Evolutionary conservation across 2,113 vertebrate genomes (phyloP).

Genomic region (Cyphomyrus plagiostoma): DNA sequence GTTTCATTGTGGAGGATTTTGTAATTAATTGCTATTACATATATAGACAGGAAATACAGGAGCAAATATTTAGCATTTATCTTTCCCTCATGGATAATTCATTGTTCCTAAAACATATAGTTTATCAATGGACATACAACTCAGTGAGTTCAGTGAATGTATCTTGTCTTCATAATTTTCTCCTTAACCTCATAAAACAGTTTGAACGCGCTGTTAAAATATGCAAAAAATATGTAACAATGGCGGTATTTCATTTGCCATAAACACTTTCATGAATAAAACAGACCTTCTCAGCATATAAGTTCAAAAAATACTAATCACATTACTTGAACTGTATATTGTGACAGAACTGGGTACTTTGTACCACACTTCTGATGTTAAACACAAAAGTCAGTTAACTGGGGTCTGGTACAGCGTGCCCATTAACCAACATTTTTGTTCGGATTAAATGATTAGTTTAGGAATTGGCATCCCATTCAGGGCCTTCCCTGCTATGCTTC

Average conservation of each 20-base stretch:
- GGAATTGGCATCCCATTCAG: neutral
- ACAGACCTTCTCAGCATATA: neutral
- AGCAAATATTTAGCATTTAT: neutral
- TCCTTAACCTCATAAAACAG: neutral
- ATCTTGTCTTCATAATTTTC: neutral
- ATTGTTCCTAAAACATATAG: constrained; percentile 2
- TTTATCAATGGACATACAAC: neutral
- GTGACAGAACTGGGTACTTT: neutral
- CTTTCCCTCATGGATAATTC: neutral
- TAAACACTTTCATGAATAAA: neutral
- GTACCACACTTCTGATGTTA: neutral
- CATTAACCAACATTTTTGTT: neutral
- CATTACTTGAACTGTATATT: neutral
- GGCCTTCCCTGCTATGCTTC: neutral
- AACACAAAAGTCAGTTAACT: neutral
- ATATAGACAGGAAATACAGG: neutral
- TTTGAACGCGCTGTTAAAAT: neutral
- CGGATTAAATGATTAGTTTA: neutral
- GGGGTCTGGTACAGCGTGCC: neutral
- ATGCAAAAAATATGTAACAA: neutral
- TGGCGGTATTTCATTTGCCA: neutral
- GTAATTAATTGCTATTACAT: neutral
- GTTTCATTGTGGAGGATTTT: neutral
- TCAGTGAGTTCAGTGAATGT: neutral
- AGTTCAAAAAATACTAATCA: neutral